Evolutionary conservation across 92 coral and sea anemone species (phyloP), one percentile per base, ranked within the genome.

Genomic region (Actinernus sp.): DNA sequence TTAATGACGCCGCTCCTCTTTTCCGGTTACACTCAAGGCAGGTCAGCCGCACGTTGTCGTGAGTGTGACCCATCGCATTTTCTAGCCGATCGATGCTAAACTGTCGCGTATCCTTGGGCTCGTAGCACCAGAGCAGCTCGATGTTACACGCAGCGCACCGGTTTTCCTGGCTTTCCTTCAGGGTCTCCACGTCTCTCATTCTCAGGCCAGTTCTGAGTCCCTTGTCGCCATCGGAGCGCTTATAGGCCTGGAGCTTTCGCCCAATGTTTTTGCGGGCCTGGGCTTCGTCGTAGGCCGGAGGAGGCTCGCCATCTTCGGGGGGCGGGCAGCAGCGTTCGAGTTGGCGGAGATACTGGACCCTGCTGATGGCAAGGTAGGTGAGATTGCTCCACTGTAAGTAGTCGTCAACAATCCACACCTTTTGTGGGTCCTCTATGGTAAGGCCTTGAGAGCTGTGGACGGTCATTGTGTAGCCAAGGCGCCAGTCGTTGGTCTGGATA

Each of bases 1-100:
- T n/a, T n/a, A 2, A 40, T 67, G 31, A 18, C 28, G 57, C 55
- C 1, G 49, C 49, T 22, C 78, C 47, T 23, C 53, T 16, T 20
- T 54, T 60, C 46, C 67, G 63, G 67, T 71, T 71, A 29, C 67
- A 71, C 55, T 71, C 68, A 9, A 71, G 33, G 33, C 61, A 72
- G 1, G 55, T 38, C 41, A 72, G 58, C 33, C 58, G 34, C 29
- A 52, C 16, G 50, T 65, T 49, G 36, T 43, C 73, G 1, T 48
- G 3, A 3, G 22, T 9, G 49, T 72, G 70, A 14, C 70, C 68
- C 13, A 31, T 56, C 24, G 21, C 29, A 29, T 60, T 72, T 39
- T 60, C 65, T 11, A 72, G 12, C 22, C 69, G 52, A 30, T 72
- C 69, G 9, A 72, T 57, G 27, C 27, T 18, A 41, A 73, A 60